Base-by-base conservation (phyloP, 2,888 invertebrate species). In the Xiphydria camelus region DNA sequence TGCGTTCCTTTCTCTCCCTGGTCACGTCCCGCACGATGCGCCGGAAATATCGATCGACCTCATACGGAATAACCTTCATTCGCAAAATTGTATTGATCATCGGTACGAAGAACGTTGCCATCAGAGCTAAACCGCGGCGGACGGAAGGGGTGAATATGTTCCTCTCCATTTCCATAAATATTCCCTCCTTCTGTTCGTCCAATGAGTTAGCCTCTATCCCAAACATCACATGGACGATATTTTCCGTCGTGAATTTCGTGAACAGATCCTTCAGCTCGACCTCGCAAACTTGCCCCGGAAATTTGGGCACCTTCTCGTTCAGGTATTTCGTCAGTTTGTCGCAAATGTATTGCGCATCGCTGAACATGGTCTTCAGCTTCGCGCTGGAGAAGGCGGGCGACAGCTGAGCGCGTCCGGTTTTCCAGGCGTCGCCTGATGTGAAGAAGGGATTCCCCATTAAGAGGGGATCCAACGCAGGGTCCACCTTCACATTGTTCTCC, bases 141-240 rank as follows among this genome's bases (percentile, higher is more conserved):
- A 36, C 33, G 5, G 51, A 33, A 1, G 50, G 34, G 14, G 42
- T 38, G 10, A 65, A 59, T 4, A 55, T 19, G 40, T 29, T 47
- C 34, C 44, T 36, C 10, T 45, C 53, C 17, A 42, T 52, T 42
- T 42, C 53, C 22, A 45, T 37, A 38, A 55, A 52, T 6, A 49
- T 47, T 7, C 41, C 7, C 0, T 49, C 37, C 1, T 41, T 37
- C 3, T 56, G 41, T 1, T 63, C 59, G 0, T 55, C 47, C 47
- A 67, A 70, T n/a, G 60, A 57, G 14, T 55, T 41, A 3, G 68
- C 70, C 26, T 68, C 59, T 4, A 64, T 46, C 0, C 66, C 65
- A 10, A 69, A 53, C 0, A 61, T 68, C 1, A 55, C 49, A 4
- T 49, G 52, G 0, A 68, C 61, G 0, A 65, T 61, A 0, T 68